Evolutionary conservation across 1,140 invertebrate genomes (phyloP), one percentile per base, ranked within the genome.

Genomic region (Bombus turneri): DNA sequence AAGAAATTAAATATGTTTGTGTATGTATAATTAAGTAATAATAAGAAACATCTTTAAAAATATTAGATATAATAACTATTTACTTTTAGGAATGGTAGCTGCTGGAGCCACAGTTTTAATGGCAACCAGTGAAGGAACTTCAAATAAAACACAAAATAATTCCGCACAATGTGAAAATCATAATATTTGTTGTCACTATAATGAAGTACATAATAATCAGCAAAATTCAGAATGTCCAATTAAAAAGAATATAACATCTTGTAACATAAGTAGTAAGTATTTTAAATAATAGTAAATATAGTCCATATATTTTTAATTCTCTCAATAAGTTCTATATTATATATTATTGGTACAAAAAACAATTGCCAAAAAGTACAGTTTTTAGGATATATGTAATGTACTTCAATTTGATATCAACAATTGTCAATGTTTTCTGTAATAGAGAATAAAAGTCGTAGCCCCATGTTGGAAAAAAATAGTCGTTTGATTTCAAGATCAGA

Each of bases 41-140:
- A 77, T 66, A 34, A 79, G 66, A 28, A 62, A 1, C 1, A 39
- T 71, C 22, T 31, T 73, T 39, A 47, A 47, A 72, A 77, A 39
- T 78, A 8, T 78, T 34, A 62, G 41, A 15, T 41, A 15, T 57
- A 34, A 69, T 71, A 53, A 8, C 2, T 72, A 47, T 83, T n/a
- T 68, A 34, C 12, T 89, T 89, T 84, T 57, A 91, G 90, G 85
- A 85, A 93, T 93, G 92, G 92, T 93, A 91, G 92, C 92, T 90
- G 90, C 89, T 77, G 92, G 92, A 74, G 91, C 87, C 34, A 91
- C 87, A 62, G 88, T 90, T 86, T 90, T 93, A 86, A 92, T 93
- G 91, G 89, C 92, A 88, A 88, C 92, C 81, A 91, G 89, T 71
- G 92, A 91, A 78, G 86, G 91, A 83, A 91, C 90, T 72, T 92